A percentile compares a stretch with the other conserved stretches of the same genome.
phyloP scores from a whole-genome alignment of 2,113 vertebrate species.

The Cinclus mexicanus region DNA sequence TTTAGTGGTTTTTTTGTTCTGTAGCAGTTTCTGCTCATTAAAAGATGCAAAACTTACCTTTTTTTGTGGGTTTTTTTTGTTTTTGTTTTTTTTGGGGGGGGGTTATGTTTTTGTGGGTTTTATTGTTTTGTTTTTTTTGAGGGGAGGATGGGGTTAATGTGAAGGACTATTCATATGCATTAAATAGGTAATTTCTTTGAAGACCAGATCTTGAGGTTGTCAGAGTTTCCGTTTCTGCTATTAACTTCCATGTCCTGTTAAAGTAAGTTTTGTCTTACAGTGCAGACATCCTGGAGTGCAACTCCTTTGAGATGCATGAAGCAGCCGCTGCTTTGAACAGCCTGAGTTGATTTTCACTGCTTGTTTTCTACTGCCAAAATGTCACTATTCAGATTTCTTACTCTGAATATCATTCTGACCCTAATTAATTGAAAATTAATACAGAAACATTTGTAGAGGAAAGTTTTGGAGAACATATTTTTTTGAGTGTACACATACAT shows the following conservation, averaged over 20 bases:
- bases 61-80: too few relatives aligned
- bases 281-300: background rate
- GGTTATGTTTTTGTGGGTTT: background rate
- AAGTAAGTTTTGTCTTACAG: background rate
- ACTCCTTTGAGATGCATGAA: background rate
- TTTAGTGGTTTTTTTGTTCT: background rate
- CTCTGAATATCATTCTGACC: background rate
- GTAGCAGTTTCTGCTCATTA: background rate
- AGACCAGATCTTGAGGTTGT: background rate
- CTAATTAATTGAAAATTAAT: constrained; percentile 11
- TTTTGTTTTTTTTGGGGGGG: background rate
- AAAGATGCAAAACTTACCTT: background rate
- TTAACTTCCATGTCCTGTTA: background rate
- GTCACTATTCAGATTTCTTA: background rate
- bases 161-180: background rate
- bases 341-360: background rate
- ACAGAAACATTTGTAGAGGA: background rate
- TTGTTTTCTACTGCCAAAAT: constrained; percentile 16
- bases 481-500: background rate
- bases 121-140: background rate
- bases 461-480: background rate
- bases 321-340: background rate
- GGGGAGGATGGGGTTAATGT: background rate
- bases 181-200: background rate
- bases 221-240: background rate